Percentiles rank a stretch among this genome's conserved stretches.
phyloP scores from a whole-genome alignment of 1,140 invertebrate genomes.

The Lucilia cuprina region DNA sequence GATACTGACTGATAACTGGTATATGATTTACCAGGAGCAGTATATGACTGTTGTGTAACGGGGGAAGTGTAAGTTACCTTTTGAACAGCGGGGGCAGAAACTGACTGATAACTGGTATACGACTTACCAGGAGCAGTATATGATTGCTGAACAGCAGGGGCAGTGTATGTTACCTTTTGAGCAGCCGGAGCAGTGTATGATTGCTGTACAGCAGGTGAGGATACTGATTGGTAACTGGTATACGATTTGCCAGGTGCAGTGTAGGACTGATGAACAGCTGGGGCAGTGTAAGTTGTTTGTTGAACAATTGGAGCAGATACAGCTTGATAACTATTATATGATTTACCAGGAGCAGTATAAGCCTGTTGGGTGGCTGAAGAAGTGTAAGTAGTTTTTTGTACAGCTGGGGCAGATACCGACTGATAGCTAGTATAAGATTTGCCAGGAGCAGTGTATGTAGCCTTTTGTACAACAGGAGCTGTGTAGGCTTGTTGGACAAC shows the following conservation, averaged over 20 bases:
- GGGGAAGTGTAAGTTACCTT: slow-evolving; percentile 40
- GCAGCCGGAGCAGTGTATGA: background rate
- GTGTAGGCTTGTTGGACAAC: slow-evolving; percentile 15
- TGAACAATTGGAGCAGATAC: slow-evolving; percentile 3
- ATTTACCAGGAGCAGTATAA: slow-evolving; percentile 27
- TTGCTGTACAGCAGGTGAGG: background rate
- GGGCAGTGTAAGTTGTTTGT: background rate
- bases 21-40: slow-evolving; percentile 22
- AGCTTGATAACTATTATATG: background rate
- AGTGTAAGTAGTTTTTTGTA: slow-evolving; percentile 13
- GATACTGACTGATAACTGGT: slow-evolving; percentile 10
- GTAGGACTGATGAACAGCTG: background rate
- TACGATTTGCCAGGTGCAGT: slow-evolving; percentile 20
- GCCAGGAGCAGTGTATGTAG: slow-evolving; percentile 17
- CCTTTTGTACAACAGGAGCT: slow-evolving; percentile 5
- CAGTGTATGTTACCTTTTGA: background rate
- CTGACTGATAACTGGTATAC: background rate
- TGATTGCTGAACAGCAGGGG: background rate
- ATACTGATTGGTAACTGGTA: slow-evolving; percentile 1
- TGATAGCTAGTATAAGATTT: slow-evolving; percentile 13
- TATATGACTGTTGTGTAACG: background rate
- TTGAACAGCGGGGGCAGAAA: slow-evolving; percentile 10
- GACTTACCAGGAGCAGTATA: slow-evolving; percentile 9
- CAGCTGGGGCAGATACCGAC: background rate
- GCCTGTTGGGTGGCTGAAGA: background rate